phyloP scores from a whole-genome alignment of 2,113 vertebrate species.

The Toxotes jaculatrix region DNA sequence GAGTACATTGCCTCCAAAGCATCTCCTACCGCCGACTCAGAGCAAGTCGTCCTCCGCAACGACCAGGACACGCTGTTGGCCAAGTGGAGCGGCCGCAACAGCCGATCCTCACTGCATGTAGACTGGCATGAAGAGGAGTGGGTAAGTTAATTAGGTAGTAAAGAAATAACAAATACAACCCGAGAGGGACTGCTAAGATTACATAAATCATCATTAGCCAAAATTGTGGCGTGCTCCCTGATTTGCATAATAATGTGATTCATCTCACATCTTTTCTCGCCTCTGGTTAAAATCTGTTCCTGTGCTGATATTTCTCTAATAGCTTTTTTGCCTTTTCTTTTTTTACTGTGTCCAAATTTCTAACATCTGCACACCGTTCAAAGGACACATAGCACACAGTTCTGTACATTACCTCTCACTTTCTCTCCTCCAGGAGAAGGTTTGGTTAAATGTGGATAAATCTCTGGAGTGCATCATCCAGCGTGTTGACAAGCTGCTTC shows the following conservation, averaged over 20 bases:
- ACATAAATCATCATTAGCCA: slow-evolving; percentile 16
- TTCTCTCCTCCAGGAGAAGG: slow-evolving; percentile 89
- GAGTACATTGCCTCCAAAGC: slow-evolving; percentile 97
- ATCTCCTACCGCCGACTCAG: slow-evolving; percentile 92
- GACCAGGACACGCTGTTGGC: slow-evolving; percentile 97
- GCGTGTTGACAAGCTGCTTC: slow-evolving; percentile 96
- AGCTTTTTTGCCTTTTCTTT: background rate
- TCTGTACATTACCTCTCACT: background rate
- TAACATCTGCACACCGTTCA: too few relatives aligned
- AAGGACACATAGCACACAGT: too few relatives aligned
- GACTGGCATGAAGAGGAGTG: slow-evolving; percentile 98
- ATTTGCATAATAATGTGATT: slow-evolving; percentile 24
- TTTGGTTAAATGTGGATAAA: slow-evolving; percentile 98
- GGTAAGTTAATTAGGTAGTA: slow-evolving; percentile 79
- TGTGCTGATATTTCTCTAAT: background rate
- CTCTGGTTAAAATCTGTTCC: background rate
- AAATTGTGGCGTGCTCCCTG: background rate
- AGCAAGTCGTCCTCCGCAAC: slow-evolving; percentile 96
- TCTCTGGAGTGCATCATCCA: slow-evolving; percentile 98
- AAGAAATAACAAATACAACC: background rate
- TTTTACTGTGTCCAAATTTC: background rate
- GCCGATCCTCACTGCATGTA: slow-evolving; percentile 91
- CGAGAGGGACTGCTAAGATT: background rate
- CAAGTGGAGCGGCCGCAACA: slow-evolving; percentile 93
- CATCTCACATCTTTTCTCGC: slow-evolving; percentile 16